Evolutionary conservation across 1,140 invertebrate species (phyloP).

Genomic region (Monochamus saltuarius): DNA sequence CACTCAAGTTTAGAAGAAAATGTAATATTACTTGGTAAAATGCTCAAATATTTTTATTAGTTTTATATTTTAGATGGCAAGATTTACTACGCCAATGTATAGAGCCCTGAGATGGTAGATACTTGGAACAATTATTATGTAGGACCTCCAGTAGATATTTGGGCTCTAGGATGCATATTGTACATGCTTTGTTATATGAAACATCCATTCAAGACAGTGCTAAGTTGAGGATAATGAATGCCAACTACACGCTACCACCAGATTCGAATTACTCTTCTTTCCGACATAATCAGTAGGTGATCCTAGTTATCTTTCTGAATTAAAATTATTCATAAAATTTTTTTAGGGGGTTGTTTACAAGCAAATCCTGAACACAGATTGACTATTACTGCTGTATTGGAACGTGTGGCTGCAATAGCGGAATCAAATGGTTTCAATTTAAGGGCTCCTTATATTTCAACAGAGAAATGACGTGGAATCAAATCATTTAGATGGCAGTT

Average conservation of each 20-base stretch:
- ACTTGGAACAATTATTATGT: conserved; percentile 96
- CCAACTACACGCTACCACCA: conserved; percentile 85
- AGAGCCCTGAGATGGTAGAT: conserved; percentile 96
- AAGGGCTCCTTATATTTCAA: conserved; percentile 60
- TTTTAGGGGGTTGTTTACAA: conserved; percentile 74
- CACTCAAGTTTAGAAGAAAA: conserved; percentile 92
- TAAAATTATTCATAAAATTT: neutral
- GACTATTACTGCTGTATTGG: conserved; percentile 75
- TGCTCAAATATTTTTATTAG: conserved; percentile 8
- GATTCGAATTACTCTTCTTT: conserved; percentile 82
- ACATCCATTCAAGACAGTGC: conserved; percentile 97
- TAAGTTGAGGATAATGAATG: conserved; percentile 95
- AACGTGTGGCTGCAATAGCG: conserved; percentile 82
- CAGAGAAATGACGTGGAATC: neutral
- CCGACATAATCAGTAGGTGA: conserved; percentile 83
- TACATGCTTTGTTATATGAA: conserved; percentile 89
- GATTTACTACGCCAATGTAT: conserved; percentile 85
- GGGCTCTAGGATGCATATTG: conserved; percentile 96
- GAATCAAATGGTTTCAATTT: conserved; percentile 79
- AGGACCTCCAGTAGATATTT: conserved; percentile 85
- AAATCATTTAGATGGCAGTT: conserved; percentile 6
- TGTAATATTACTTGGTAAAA: conserved; percentile 54
- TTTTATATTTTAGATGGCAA: conserved; percentile 58
- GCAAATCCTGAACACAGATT: conserved; percentile 79
- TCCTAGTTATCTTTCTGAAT: conserved; percentile 15